These are phyloP conservation scores for Epinotia bilunana DNA, from an alignment of 2,888 invertebrate species.

Conservation along the genomic window DNA sequence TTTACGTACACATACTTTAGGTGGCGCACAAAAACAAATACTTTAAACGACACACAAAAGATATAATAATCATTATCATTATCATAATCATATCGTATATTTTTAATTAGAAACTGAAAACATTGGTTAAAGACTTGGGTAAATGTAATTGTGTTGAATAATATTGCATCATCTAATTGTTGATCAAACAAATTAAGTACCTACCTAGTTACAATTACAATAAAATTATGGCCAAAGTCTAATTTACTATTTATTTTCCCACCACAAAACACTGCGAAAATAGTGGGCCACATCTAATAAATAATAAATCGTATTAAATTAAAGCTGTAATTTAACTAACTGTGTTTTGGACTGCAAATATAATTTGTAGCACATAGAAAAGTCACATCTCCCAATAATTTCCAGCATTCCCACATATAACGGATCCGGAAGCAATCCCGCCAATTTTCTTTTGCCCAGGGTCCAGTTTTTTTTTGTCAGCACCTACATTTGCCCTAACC, in stretches of 20 bases:
- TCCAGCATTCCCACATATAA: constrained; percentile 46
- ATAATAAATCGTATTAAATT: background rate
- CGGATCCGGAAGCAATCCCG: constrained; percentile 59
- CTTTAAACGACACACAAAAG: too few relatives aligned
- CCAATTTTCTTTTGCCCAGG: constrained; percentile 57
- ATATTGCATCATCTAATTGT: background rate
- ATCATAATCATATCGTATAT: too few relatives aligned
- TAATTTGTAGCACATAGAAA: constrained; percentile 5
- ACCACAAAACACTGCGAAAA: background rate
- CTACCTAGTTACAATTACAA: too few relatives aligned
- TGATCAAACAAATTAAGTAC: background rate
- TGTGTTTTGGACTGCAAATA: background rate
- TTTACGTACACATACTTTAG: too few relatives aligned
- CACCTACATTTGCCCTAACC: constrained; percentile 56
- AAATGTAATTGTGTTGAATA: background rate
- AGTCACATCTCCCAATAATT: constrained; percentile 17
- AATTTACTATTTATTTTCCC: background rate
- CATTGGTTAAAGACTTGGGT: too few relatives aligned
- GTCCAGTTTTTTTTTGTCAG: constrained; percentile 61
- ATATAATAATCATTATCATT: too few relatives aligned
- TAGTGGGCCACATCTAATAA: background rate
- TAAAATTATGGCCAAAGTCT: background rate
- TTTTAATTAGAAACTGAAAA: too few relatives aligned
- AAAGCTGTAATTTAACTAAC: too few relatives aligned
- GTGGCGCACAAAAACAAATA: too few relatives aligned